Evolutionary conservation across 2,113 vertebrate species (phyloP).

Genomic region (Myotis lucifugus): DNA sequence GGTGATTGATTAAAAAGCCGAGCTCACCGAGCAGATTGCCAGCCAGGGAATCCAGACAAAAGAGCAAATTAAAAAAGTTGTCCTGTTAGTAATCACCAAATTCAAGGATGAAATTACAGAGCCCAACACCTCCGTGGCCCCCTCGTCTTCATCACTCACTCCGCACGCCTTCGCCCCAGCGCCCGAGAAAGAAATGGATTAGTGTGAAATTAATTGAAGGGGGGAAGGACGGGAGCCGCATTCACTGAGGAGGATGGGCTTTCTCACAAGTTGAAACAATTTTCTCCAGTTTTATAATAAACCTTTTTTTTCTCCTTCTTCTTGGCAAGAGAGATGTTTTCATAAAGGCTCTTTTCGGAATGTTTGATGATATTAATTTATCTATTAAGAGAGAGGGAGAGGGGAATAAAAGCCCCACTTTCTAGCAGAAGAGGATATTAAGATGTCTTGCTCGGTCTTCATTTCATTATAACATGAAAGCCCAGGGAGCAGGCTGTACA

Average conservation of each 20-base stretch:
- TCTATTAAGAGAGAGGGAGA: conserved; percentile 36
- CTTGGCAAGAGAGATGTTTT: conserved; percentile 43
- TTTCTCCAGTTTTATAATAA: conserved; percentile 71
- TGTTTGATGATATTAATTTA: conserved; percentile 68
- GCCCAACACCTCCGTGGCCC: conserved; percentile 91
- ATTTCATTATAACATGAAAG: conserved; percentile 76
- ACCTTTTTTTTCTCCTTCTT: neutral
- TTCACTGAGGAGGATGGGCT: conserved; percentile 77
- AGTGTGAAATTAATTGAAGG: conserved; percentile 89
- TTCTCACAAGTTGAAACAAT: conserved; percentile 79
- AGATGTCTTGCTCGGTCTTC: conserved; percentile 73
- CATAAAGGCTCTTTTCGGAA: conserved; percentile 57
- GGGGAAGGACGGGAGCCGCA: conserved; percentile 62
- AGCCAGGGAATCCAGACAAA: conserved; percentile 98
- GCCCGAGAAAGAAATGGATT: conserved; percentile 85
- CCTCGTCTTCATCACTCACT: conserved; percentile 88
- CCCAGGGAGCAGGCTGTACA: conserved; percentile 65
- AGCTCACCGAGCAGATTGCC: conserved; percentile 96
- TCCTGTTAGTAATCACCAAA: conserved; percentile 99
- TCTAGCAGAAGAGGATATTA: conserved; percentile 59
- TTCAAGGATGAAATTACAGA: conserved; percentile 99
- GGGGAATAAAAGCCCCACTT: neutral
- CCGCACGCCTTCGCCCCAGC: conserved; percentile 73
- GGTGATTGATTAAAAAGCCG: conserved; percentile 99
- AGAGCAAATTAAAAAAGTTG: conserved; percentile 99